Conservation (phyloP, 2,888 invertebrate genomes). For the Tenthredo mesomela region DNA sequence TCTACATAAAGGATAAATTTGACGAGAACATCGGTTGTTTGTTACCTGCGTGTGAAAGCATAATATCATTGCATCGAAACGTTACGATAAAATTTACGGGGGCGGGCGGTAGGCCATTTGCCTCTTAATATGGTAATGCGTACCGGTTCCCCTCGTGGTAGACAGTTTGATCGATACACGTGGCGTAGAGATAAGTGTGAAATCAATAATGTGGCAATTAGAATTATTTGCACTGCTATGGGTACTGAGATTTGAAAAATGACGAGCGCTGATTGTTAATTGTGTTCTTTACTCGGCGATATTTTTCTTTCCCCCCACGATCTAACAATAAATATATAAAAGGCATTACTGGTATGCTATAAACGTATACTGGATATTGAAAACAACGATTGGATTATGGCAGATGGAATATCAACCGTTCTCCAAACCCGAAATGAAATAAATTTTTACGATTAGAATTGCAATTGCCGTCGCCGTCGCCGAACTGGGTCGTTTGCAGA, state of each 20-base stretch:
- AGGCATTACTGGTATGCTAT: background rate
- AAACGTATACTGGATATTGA: background rate
- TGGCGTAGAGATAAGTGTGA: constrained; percentile 18
- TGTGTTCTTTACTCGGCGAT: background rate
- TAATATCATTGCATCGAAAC: background rate
- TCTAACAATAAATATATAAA: background rate
- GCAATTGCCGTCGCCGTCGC: background rate
- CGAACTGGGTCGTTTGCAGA: background rate
- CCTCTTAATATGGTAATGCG: constrained; percentile 44
- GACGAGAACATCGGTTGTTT: background rate
- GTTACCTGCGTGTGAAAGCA: constrained; percentile 23
- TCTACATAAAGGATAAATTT: background rate
- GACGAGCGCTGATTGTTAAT: constrained; percentile 6
- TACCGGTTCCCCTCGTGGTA: constrained; percentile 4
- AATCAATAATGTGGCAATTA: constrained; percentile 34
- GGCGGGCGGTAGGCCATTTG: background rate
- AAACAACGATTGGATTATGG: background rate
- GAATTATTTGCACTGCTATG: constrained; percentile 7
- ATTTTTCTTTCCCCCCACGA: background rate
- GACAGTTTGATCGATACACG: constrained; percentile 43
- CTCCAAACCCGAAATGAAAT: background rate
- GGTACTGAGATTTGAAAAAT: background rate
- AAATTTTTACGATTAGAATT: background rate
- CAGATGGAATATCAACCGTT: background rate
- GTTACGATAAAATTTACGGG: constrained; percentile 2